phyloP scores from a whole-genome alignment of 2,797 vertebrate genomes.

The Phaenicophaeus curvirostris region DNA sequence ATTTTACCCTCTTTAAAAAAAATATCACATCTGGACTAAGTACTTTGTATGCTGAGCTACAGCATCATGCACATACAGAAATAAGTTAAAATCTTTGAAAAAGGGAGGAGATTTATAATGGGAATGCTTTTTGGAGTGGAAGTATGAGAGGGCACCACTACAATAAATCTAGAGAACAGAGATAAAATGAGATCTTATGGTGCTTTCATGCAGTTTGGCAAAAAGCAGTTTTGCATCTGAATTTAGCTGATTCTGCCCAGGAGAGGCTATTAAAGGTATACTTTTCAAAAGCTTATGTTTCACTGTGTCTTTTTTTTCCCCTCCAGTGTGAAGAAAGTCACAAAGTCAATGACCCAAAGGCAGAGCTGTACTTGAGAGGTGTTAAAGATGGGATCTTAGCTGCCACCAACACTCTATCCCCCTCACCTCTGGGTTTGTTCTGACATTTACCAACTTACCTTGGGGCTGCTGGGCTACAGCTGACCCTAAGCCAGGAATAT shows the following conservation, averaged over 20 bases:
- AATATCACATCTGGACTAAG: background rate
- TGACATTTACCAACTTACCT: background rate
- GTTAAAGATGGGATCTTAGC: background rate
- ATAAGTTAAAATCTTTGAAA: constrained; percentile 28
- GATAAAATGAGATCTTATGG: constrained; percentile 37
- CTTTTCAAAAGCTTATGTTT: background rate
- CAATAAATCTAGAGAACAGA: constrained; percentile 43
- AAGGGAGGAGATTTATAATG: constrained; percentile 29
- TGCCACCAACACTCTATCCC: background rate
- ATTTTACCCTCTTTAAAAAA: constrained; percentile 7
- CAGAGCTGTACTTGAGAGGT: background rate
- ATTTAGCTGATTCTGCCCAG: constrained; percentile 32
- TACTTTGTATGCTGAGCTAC: constrained; percentile 11
- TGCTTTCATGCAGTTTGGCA: constrained; percentile 32
- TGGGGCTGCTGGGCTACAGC: background rate
- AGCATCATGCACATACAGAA: background rate
- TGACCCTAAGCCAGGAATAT: background rate
- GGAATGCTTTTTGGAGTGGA: constrained; percentile 15
- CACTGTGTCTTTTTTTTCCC: background rate
- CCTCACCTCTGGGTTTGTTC: background rate
- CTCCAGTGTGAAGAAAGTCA: background rate
- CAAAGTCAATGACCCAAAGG: background rate
- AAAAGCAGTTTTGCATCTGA: constrained; percentile 57
- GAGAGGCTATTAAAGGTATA: background rate
- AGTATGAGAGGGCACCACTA: constrained; percentile 1